phyloP scores from a whole-genome alignment of 2,113 vertebrate genomes.

The Sardina pilchardus region DNA sequence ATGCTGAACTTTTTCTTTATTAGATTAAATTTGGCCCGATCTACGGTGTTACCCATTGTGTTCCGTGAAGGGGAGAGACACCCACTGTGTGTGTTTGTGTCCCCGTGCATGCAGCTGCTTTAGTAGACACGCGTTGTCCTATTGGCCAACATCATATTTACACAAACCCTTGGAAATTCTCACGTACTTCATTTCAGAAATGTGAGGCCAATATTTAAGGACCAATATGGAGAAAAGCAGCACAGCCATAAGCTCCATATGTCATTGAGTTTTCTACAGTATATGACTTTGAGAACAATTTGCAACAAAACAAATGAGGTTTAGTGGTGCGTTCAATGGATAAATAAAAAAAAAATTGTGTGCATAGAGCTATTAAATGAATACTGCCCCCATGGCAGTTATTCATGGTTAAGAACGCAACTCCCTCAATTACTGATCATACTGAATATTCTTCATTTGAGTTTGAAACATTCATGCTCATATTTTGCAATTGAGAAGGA shows the following conservation, averaged over 20 bases:
- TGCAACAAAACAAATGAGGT: background rate
- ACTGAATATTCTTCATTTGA: too few relatives aligned
- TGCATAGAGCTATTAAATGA: background rate
- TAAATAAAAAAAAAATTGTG: background rate
- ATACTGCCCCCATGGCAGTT: too few relatives aligned
- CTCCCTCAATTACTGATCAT: too few relatives aligned
- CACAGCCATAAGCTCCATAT: background rate
- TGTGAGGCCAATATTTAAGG: background rate
- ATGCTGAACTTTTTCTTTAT: conserved; percentile 55
- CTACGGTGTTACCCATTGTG: conserved; percentile 38
- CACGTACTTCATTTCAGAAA: conserved; percentile 18
- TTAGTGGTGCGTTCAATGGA: background rate
- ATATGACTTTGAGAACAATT: background rate
- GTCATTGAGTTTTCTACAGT: background rate
- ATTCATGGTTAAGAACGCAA: too few relatives aligned
- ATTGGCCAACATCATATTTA: conserved; percentile 24
- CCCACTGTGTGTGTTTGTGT: background rate
- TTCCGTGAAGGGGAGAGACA: conserved; percentile 14
- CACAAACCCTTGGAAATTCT: conserved; percentile 31
- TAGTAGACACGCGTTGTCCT: conserved; percentile 11
- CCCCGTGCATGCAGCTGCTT: background rate
- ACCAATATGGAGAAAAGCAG: background rate
- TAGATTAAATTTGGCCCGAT: conserved; percentile 47
- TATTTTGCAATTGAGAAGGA: background rate
- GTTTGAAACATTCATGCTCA: background rate